Base-by-base conservation (phyloP, 2,113 vertebrate species). In the Indicator maculatus region DNA sequence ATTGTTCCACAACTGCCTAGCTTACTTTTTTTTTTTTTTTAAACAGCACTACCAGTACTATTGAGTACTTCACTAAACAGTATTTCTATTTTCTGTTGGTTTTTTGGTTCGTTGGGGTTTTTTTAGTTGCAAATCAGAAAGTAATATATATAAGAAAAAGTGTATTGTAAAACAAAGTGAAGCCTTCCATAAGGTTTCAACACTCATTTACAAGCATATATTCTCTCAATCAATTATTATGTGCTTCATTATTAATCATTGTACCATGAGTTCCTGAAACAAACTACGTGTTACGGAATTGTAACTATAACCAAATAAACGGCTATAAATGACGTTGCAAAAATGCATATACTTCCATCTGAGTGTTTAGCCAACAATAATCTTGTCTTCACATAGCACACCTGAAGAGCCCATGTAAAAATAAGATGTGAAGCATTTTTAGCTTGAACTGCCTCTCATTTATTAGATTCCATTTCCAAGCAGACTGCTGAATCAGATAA, bases 321-420 rank as follows among this genome's bases (percentile, higher is more conserved):
- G 5, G 45, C 61, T 91, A 33, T 45, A 64, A 59, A 59, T 74
- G 74, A 86, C 73, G 73, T 74, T 77, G 56, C 45, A 81, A 94
- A 93, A 92, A 27, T n/a, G n/a, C 52, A 80, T 31, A 65, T 30
- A 44, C 56, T 86, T 86, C 64, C 56, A 88, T 61, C 45, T 77
- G 77, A 59, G 73, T 50, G n/a, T 55, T 84, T 81, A 86, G 70
- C 39, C 69, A 91, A 70, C 83, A 88, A 69, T 76, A 83, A 86
- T 61, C 83, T 44, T 73, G 45, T 81, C 75, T 94, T 90, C 61
- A 63, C 9, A 39, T 69, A 88, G 63, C 21, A 83, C 17, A 77
- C 44, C 30, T 83, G 39, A 80, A 81, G 33, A 90, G 30, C 65
- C 70, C 80, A 88, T 84, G 90, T 90, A 92, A 93, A 86, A 90